A percentile compares a stretch with the other conserved stretches of the same genome.
These are phyloP conservation scores for Thaumatotibia leucotreta DNA, from an alignment of 1,140 invertebrate genomes.

Conservation along the genomic window DNA sequence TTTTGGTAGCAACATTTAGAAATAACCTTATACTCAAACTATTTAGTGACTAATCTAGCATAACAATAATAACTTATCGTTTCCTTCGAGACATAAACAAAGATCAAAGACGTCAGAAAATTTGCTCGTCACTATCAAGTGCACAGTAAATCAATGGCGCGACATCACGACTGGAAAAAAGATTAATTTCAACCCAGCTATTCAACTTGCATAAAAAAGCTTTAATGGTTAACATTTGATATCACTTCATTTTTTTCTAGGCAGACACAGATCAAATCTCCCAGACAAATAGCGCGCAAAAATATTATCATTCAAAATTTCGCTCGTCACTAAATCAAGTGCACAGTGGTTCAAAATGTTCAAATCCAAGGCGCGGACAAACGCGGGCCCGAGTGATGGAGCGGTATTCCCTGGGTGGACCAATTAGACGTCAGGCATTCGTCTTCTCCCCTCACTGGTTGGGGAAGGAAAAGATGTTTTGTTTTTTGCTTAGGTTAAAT, in stretches of 20 bases:
- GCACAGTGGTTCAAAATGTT: slow-evolving; percentile 20
- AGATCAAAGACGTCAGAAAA: too few species aligned
- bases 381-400: slow-evolving; percentile 56
- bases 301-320: slow-evolving; percentile 1
- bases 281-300: not conserved
- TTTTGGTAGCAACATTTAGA: too few species aligned
- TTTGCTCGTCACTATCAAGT: too few species aligned
- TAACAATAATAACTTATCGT: too few species aligned
- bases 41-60: too few species aligned
- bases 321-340: slow-evolving; percentile 15
- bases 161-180: too few species aligned
- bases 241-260: not conserved
- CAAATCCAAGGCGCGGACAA: slow-evolving; percentile 48
- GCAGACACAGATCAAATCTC: not conserved
- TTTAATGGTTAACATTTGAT: too few species aligned
- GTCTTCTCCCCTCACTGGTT: slow-evolving; percentile 42
- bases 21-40: too few species aligned
- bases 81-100: too few species aligned
- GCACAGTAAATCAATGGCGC: too few species aligned
- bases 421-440: slow-evolving; percentile 69
- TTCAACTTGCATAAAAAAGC: too few species aligned
- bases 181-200: too few species aligned
- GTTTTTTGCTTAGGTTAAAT: not conserved
- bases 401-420: slow-evolving; percentile 58
- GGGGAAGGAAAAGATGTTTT: slow-evolving; percentile 16